Base-by-base conservation (phyloP, 2,888 invertebrate genomes). In the Ectemnius continuus region DNA sequence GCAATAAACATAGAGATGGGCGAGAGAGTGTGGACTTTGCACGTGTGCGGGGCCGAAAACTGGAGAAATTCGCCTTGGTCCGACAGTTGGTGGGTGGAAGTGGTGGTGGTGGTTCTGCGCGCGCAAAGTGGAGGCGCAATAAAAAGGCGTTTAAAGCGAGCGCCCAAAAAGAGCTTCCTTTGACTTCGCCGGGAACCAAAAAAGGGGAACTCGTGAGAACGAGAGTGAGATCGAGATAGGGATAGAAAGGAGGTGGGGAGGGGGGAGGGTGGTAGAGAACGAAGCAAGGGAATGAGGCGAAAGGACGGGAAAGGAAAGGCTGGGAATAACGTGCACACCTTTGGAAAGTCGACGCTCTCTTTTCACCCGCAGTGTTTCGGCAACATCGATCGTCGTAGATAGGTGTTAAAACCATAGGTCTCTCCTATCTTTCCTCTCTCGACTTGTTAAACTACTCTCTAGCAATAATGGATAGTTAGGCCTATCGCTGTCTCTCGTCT, bases 381-480 rank as follows among this genome's bases (percentile, higher is more conserved):
- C 82, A 63, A 70, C 71, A 70, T 79, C 71, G 76, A 74, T 78
- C 71, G 61, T 36, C 6, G 8, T 36, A 36, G 36, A 8, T 74
- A 67, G 73, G 26, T 62, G 61, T 57, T 13, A 65, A 64, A 66
- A 73, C 52, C 52, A 13, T 52, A 52, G 18, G 36, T 36, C 68
- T 67, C 52, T 60, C 62, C 68, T 47, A 61, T 73, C 66, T 58
- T 70, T 65, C 67, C 67, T 70, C 67, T 70, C 67, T 70, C 71
- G 36, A 67, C 48, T 57, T 64, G 70, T 57, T 61, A 52, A 69
- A 36, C 36, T 70, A 46, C 36, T 63, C 36, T 36, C 69, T 70
- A 75, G 73, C 79, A 76, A 81, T 79, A 78, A 81, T 66, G 26
- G 46, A 48, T 20, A 64, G 52, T 59, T 52, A 52, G 52, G 52